phyloP scores from a whole-genome alignment of 2,797 vertebrate species.

The Peromyscus melanophrys region DNA sequence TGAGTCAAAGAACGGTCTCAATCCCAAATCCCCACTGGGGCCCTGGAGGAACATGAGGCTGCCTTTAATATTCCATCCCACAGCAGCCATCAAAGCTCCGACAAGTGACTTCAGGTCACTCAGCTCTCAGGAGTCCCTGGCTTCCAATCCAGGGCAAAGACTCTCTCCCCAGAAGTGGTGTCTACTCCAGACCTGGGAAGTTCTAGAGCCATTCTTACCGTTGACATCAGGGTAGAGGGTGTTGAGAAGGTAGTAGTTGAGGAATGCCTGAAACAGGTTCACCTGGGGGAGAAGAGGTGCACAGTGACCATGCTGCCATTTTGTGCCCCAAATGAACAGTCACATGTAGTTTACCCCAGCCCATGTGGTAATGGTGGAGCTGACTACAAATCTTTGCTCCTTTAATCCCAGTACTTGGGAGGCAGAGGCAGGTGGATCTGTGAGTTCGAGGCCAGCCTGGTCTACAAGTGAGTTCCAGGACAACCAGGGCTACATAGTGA shows the following conservation, averaged over 20 bases:
- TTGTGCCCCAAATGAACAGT: neutral
- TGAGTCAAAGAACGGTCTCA: neutral
- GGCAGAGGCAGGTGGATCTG: neutral
- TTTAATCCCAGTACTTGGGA: neutral
- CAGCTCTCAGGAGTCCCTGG: neutral
- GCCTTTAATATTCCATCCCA: neutral
- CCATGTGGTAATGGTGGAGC: neutral
- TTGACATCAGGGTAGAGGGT: slow-evolving; percentile 84
- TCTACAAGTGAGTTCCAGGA: neutral
- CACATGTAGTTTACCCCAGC: neutral
- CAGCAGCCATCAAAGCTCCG: neutral
- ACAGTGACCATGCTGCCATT: neutral
- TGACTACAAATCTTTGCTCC: neutral
- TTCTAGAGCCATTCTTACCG: slow-evolving; percentile 82
- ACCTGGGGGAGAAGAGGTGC: slow-evolving; percentile 82
- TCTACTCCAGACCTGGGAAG: slow-evolving; percentile 13
- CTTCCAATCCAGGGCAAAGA: neutral
- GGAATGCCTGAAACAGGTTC: slow-evolving; percentile 80
- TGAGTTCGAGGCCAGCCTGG: neutral
- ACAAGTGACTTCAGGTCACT: neutral
- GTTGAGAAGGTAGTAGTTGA: slow-evolving; percentile 81
- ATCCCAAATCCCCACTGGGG: neutral
- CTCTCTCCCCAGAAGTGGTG: neutral
- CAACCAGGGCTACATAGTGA: neutral
- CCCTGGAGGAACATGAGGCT: neutral